Evolutionary conservation across 2,113 vertebrate genomes (phyloP).

Genomic region (Gymnorhina tibicen): DNA sequence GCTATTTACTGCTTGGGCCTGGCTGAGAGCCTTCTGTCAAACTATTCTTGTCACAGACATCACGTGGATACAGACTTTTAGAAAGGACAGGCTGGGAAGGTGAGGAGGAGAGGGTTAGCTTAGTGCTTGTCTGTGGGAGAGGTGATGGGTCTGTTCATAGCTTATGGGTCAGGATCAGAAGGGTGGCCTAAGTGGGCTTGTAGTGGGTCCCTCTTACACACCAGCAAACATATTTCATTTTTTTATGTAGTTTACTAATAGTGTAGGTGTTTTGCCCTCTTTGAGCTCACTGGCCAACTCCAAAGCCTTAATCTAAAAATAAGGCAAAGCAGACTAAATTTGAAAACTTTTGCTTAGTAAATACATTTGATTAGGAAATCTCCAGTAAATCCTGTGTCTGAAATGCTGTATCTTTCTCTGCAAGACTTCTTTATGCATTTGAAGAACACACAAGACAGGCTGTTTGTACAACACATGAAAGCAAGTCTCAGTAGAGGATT

Average conservation of each 20-base stretch:
- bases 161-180: not conserved
- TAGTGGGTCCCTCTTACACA: not conserved
- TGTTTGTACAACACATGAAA: not conserved
- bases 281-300: not conserved
- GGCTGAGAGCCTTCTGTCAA: not conserved
- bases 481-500: not conserved
- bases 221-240: not conserved
- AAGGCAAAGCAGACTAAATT: not conserved
- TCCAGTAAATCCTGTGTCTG: not conserved
- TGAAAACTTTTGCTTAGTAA: not conserved
- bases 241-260: not conserved
- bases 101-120: not conserved
- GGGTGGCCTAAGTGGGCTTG: not conserved
- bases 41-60: not conserved
- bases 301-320: not conserved
- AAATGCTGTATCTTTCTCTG: not conserved
- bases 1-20: not conserved
- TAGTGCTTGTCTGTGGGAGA: rapidly evolving
- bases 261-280: rapidly evolving
- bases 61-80: not conserved
- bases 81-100: not conserved
- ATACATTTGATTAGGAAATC: not conserved
- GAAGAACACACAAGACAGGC: not conserved
- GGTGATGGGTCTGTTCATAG: not conserved
- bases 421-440: not conserved